phyloP scores from a whole-genome alignment of 2,113 vertebrate genomes.

The Gambusia affinis region DNA sequence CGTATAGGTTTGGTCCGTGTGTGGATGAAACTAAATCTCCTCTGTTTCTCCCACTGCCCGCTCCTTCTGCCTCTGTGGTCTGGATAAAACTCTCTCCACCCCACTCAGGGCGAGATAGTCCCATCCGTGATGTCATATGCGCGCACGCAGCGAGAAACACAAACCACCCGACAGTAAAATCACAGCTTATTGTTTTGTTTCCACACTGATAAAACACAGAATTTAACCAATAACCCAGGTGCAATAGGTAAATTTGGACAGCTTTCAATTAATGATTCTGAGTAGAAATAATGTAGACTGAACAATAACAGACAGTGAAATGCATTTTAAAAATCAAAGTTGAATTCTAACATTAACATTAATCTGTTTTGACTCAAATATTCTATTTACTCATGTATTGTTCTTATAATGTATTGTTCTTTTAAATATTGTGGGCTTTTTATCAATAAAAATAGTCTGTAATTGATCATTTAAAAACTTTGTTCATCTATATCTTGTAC shows the following conservation, averaged over 20 bases:
- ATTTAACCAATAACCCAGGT: too few species aligned
- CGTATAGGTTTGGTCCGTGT: conserved; percentile 26
- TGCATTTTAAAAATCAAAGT: not conserved
- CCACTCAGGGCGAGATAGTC: conserved; percentile 66
- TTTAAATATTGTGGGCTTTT: too few species aligned
- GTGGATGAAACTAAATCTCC: conserved; percentile 37
- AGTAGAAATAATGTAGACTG: not conserved
- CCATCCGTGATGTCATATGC: conserved; percentile 73
- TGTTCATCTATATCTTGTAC: too few species aligned
- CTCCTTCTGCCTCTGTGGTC: conserved; percentile 54
- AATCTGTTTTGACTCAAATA: not conserved
- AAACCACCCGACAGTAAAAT: not conserved
- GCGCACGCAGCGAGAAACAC: conserved; percentile 20
- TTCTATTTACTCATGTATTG: not conserved
- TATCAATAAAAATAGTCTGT: too few species aligned
- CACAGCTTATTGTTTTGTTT: not conserved
- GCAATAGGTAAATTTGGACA: not conserved
- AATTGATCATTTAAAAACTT: too few species aligned
- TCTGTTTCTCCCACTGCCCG: conserved; percentile 40
- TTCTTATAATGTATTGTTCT: too few species aligned
- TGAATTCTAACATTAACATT: not conserved
- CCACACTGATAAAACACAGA: too few species aligned
- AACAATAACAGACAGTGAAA: not conserved
- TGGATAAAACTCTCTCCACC: conserved; percentile 60
- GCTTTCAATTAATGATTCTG: not conserved